These are phyloP conservation scores for Drosophila prolongata DNA, from an alignment of 2,888 invertebrate genomes.

Conservation along the genomic window DNA sequence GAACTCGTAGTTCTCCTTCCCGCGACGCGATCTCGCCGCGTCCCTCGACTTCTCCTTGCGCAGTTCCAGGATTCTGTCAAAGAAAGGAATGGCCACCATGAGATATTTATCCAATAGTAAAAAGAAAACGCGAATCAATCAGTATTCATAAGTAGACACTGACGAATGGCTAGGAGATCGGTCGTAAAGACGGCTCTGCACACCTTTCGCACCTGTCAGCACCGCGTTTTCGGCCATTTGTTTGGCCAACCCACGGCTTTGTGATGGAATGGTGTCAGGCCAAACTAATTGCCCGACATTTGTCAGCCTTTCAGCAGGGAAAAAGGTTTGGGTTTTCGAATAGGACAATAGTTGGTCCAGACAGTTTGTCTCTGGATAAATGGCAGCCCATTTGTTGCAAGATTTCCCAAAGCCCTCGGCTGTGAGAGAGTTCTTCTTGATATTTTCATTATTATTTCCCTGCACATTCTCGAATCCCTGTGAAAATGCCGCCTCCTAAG, in stretches of 20 bases:
- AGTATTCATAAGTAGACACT: conserved; percentile 68
- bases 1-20: conserved; percentile 98
- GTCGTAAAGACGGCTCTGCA: conserved; percentile 15
- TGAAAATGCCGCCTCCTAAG: conserved; percentile 59
- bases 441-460: conserved; percentile 50
- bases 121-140: conserved; percentile 35
- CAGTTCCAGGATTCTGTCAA: conserved; percentile 95
- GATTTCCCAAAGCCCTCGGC: conserved; percentile 60
- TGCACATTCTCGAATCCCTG: conserved; percentile 15
- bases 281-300: conserved; percentile 76
- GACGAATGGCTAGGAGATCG: conserved; percentile 49
- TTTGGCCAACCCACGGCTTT: conserved; percentile 45
- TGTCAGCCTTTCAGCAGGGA: conserved; percentile 68
- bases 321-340: conserved; percentile 11
- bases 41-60: conserved; percentile 97
- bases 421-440: conserved; percentile 45
- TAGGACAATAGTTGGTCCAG: conserved; percentile 32
- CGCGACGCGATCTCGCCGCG: conserved; percentile 95
- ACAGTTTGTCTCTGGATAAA: conserved; percentile 38
- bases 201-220: conserved; percentile 66
- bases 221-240: conserved; percentile 62
- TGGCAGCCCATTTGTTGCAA: conserved; percentile 39
- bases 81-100: too few species aligned
- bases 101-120: conserved; percentile 42
- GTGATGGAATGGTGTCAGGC: conserved; percentile 75